Percentiles rank a stretch among this genome's conserved stretches.
Evolutionary conservation across 2,113 vertebrate genomes (phyloP).

Genomic region (Sinocyclocheilus rhinocerous): DNA sequence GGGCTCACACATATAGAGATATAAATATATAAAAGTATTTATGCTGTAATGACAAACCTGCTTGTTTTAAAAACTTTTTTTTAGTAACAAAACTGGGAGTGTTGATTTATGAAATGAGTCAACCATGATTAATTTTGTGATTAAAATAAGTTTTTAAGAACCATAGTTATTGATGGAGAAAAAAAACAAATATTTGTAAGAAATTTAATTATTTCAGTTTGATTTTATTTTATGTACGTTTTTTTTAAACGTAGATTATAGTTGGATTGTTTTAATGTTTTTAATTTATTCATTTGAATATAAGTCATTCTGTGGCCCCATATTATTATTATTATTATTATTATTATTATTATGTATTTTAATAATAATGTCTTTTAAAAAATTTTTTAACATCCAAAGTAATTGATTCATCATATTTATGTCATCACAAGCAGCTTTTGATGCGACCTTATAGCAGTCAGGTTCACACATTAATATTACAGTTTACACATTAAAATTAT

Average conservation of each 20-base stretch:
- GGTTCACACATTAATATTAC: too few relatives aligned
- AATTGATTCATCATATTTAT: not conserved
- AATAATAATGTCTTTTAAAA: not conserved
- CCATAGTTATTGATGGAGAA: too few relatives aligned
- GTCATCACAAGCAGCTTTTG: not conserved
- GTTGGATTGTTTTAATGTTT: not conserved
- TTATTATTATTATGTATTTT: too few relatives aligned
- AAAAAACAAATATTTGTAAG: too few relatives aligned
- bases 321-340: not conserved
- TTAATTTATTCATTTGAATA: not conserved
- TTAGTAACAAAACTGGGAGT: not conserved
- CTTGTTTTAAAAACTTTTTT: not conserved
- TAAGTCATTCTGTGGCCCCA: not conserved
- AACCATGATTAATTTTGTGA: not conserved
- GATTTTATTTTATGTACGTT: too few relatives aligned
- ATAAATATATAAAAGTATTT: not conserved
- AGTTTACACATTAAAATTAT: too few relatives aligned
- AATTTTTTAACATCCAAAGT: not conserved
- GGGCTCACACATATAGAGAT: not conserved
- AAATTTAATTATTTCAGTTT: too few relatives aligned
- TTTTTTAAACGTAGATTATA: too few relatives aligned
- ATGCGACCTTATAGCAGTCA: not conserved
- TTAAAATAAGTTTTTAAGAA: not conserved
- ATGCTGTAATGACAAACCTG: not conserved
- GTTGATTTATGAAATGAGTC: not conserved